Percentiles rank a stretch among this genome's conserved stretches.
These are phyloP conservation scores for Sapayoa aenigma DNA, from an alignment of 2,113 vertebrate genomes.

Conservation along the genomic window DNA sequence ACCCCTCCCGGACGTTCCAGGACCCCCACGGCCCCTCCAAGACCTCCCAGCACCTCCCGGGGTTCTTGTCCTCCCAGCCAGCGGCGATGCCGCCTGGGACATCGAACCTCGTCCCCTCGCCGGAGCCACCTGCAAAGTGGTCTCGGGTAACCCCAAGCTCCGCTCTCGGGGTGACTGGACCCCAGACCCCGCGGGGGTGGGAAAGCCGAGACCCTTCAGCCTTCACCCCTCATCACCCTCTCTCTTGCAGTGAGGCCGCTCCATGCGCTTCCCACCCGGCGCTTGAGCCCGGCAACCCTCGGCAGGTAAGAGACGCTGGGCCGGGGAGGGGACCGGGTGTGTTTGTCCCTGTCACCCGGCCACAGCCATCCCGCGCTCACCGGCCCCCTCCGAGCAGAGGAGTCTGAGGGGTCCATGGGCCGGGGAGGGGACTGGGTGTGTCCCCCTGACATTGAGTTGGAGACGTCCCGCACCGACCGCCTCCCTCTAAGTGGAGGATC, in stretches of 20 bases:
- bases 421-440: not conserved
- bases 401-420: not conserved
- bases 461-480: not conserved
- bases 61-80: not conserved
- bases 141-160: not conserved
- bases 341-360: not conserved
- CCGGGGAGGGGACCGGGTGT: accelerated
- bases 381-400: not conserved
- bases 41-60: too few species aligned
- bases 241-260: not conserved
- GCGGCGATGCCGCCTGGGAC: not conserved
- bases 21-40: too few species aligned
- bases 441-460: not conserved
- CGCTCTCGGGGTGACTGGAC: not conserved
- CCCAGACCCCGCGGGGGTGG: not conserved
- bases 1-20: not conserved
- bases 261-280: not conserved
- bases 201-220: not conserved
- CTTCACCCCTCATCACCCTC: not conserved
- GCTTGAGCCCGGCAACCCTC: not conserved
- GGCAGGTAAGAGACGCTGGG: not conserved
- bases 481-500: not conserved
- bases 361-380: not conserved
- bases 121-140: not conserved
- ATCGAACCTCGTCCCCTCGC: not conserved